phyloP scores from a whole-genome alignment of 2,113 vertebrate genomes.

The Albula glossodonta region DNA sequence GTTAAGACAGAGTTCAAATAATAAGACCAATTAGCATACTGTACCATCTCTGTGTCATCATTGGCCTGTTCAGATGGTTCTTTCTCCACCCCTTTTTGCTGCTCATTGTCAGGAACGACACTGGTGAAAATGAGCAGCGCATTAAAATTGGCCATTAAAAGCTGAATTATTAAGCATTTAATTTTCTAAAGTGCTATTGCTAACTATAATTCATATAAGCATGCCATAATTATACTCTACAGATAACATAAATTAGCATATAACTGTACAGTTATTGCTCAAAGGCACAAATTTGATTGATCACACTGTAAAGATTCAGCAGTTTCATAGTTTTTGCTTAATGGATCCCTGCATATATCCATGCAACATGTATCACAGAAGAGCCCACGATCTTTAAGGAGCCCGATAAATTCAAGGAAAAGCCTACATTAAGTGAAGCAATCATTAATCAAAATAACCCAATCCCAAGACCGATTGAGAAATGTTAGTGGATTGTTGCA shows the following conservation, averaged over 20 bases:
- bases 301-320: no score
- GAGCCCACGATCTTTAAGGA: background rate
- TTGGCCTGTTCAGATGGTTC: constrained; percentile 69
- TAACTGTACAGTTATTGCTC: no score
- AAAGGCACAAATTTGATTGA: no score
- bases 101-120: constrained; percentile 78
- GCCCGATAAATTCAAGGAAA: background rate
- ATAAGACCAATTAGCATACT: background rate
- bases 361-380: background rate
- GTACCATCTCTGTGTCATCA: constrained; percentile 81
- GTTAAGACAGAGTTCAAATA: background rate
- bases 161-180: no score
- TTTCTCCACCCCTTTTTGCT: constrained; percentile 82
- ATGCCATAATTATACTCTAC: constrained; percentile 16
- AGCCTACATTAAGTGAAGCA: background rate
- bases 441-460: constrained; percentile 4
- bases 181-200: no score
- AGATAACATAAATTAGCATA: background rate
- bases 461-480: background rate
- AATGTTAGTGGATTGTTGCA: background rate
- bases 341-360: background rate
- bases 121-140: constrained; percentile 57
- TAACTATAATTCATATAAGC: background rate
- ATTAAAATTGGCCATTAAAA: background rate
- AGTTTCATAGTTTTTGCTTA: background rate